A percentile compares a stretch with the other conserved stretches of the same genome.
Evolutionary conservation across 2,113 vertebrate species (phyloP).

Genomic region (Actenoides lindsayi): DNA sequence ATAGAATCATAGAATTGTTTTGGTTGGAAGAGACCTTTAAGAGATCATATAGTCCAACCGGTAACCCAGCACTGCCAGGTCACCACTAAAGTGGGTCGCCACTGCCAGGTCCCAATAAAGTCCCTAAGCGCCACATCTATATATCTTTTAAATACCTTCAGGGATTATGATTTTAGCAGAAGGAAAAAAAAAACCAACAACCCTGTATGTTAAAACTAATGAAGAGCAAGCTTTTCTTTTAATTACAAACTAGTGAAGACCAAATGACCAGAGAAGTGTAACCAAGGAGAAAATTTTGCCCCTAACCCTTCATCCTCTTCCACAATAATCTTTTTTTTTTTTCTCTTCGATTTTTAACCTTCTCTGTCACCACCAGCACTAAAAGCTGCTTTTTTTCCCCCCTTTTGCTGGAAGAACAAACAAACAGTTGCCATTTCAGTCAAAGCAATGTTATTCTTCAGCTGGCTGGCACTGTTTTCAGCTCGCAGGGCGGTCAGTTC

Average conservation of each 20-base stretch:
- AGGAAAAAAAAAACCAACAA: not conserved
- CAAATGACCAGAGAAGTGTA: not conserved
- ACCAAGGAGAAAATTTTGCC: not conserved
- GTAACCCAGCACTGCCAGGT: too few species aligned
- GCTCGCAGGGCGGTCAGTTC: conserved; percentile 44
- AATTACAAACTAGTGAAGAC: not conserved
- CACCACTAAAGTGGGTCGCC: too few species aligned
- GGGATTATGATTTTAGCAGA: not conserved
- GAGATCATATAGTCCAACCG: not conserved
- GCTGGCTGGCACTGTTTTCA: conserved; percentile 53
- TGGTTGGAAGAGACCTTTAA: not conserved
- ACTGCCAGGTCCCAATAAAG: too few species aligned
- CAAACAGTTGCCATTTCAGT: conserved; percentile 65
- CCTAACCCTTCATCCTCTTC: not conserved
- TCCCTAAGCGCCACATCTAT: too few species aligned
- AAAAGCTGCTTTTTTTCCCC: not conserved
- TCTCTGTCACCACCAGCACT: conserved; percentile 42
- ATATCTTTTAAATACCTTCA: not conserved
- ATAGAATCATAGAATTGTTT: not conserved
- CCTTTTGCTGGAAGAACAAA: conserved; percentile 57
- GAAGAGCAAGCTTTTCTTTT: not conserved
- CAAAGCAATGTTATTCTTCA: conserved; percentile 61
- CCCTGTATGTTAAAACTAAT: not conserved
- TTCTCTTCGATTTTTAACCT: conserved; percentile 28
- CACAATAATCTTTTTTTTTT: not conserved